Evolutionary conservation across 2,113 vertebrate species (phyloP).

Genomic region (Paradoxurus hermaphroditus): DNA sequence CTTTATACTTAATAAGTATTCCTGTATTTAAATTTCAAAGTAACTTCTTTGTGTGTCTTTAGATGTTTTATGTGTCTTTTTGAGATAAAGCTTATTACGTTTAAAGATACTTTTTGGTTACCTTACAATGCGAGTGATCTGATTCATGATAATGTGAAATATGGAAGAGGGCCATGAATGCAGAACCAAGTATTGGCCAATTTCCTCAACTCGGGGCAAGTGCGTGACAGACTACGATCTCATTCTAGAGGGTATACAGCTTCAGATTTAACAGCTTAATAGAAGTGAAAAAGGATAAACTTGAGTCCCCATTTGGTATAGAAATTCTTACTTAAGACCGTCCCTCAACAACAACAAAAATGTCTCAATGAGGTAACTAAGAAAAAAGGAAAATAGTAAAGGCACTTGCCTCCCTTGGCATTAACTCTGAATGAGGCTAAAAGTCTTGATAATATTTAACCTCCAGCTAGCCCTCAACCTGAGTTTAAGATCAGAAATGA

Average conservation of each 20-base stretch:
- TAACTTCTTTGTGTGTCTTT: conserved; percentile 1
- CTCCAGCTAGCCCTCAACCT: not conserved
- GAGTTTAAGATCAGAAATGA: not conserved
- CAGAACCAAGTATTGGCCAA: not conserved
- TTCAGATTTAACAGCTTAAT: not conserved
- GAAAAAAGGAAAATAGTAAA: not conserved
- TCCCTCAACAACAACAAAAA: not conserved
- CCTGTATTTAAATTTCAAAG: not conserved
- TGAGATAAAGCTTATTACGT: not conserved
- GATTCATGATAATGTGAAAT: not conserved
- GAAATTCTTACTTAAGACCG: not conserved
- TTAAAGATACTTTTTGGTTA: not conserved
- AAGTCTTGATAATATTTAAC: not conserved
- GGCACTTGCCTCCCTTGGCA: not conserved
- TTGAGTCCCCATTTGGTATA: not conserved
- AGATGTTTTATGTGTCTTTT: not conserved
- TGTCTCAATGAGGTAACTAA: not conserved
- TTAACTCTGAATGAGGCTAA: not conserved
- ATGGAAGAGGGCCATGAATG: not conserved
- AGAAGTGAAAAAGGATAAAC: not conserved
- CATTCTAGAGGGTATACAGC: not conserved
- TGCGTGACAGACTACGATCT: not conserved
- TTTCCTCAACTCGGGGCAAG: not conserved
- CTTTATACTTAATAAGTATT: not conserved
- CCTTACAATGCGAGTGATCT: not conserved